A percentile compares a stretch with the other conserved stretches of the same genome.
phyloP scores from a whole-genome alignment of 2,888 invertebrate genomes.

The Trichogramma evanescens region DNA sequence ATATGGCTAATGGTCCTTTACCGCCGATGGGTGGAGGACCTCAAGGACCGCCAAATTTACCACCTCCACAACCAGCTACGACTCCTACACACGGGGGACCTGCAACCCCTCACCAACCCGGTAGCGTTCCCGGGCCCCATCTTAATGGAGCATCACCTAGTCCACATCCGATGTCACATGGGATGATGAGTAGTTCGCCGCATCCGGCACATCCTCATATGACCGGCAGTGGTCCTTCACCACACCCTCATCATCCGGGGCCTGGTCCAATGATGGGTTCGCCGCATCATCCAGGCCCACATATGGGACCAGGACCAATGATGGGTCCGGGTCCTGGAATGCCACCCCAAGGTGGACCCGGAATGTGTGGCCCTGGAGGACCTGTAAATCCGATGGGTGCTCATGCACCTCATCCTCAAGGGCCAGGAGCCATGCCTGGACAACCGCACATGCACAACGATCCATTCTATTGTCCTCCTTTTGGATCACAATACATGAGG shows the following conservation, averaged over 20 bases:
- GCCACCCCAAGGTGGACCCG: constrained; percentile 43
- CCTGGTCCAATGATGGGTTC: constrained; percentile 43
- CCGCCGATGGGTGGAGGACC: constrained; percentile 41
- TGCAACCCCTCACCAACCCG: constrained; percentile 39
- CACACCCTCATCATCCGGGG: constrained; percentile 42
- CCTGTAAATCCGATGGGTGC: constrained; percentile 43
- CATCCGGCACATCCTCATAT: constrained; percentile 42
- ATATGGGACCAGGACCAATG: constrained; percentile 39
- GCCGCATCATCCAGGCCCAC: constrained; percentile 44
- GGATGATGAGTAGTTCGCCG: constrained; percentile 44
- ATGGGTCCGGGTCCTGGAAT: constrained; percentile 37
- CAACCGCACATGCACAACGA: constrained; percentile 51
- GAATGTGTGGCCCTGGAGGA: constrained; percentile 40
- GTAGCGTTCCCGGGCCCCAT: constrained; percentile 37
- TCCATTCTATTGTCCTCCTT: constrained; percentile 56
- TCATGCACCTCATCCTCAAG: constrained; percentile 33
- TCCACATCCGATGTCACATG: constrained; percentile 43
- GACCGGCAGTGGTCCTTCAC: constrained; percentile 43
- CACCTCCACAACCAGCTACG: constrained; percentile 43
- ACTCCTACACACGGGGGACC: constrained; percentile 45
- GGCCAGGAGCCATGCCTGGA: constrained; percentile 42
- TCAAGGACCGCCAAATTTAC: constrained; percentile 36
- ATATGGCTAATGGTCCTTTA: constrained; percentile 45
- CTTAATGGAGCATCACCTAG: constrained; percentile 44
- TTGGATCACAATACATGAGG: constrained; percentile 56